Conservation (phyloP, 2,797 vertebrate species). For the Euthynnus affinis region DNA sequence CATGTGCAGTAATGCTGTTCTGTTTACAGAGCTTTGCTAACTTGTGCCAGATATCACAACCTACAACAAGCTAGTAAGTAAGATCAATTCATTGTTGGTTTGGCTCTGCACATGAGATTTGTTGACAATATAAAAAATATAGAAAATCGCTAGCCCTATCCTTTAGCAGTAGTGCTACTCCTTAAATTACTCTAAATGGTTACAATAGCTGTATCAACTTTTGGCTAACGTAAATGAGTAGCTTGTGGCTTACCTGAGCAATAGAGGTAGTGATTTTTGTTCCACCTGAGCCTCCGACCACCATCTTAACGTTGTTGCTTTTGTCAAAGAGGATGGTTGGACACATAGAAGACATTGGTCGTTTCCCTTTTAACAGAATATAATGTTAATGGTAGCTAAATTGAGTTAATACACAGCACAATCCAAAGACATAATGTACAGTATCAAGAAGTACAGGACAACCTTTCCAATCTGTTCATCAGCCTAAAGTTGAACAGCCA, state of each 20-base stretch:
- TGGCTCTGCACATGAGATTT: no score
- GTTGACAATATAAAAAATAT: no score
- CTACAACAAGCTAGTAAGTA: no score
- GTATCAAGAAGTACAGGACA: constrained; percentile 5
- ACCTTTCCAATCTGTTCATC: constrained; percentile 4
- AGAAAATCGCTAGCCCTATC: no score
- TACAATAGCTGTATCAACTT: background rate
- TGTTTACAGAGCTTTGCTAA: no score
- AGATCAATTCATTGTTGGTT: no score
- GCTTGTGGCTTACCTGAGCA: constrained; percentile 84
- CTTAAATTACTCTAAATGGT: background rate
- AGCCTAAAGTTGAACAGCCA: background rate
- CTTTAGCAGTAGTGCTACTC: background rate
- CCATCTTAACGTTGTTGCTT: constrained; percentile 89
- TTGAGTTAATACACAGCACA: background rate
- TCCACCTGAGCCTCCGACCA: constrained; percentile 94
- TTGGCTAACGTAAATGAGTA: no score
- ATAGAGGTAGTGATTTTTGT: constrained; percentile 94
- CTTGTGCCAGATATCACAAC: no score
- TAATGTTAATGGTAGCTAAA: background rate
- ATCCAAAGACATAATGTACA: background rate
- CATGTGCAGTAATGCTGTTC: no score
- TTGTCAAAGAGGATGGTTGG: constrained; percentile 91
- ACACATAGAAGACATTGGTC: constrained; percentile 96
- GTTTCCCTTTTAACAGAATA: constrained; percentile 88